Evolutionary conservation across 1,140 invertebrate species (phyloP), one percentile per base, ranked within the genome.

Genomic region (Eulimnadia texana): DNA sequence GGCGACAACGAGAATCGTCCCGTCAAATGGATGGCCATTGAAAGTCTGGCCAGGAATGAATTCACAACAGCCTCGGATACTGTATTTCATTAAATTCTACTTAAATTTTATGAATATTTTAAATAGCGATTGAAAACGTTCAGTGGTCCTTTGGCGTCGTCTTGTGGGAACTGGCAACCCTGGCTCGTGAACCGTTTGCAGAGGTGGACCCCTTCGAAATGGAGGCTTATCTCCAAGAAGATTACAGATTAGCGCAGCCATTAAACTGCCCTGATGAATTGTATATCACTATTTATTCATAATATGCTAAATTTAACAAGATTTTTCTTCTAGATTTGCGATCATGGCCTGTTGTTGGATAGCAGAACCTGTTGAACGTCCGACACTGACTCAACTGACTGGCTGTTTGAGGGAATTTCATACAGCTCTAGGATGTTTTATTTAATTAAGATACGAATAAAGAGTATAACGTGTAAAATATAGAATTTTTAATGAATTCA

Each of bases 1-100:
- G 91, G 90, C 3, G 92, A 96, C 74, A 94, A 93, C 70, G 92
- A 96, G 72, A 94, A 94, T 75, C 79, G 92, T 64, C 93, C 93
- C 1, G 83, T 98, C 62, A 96, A 95, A 73, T 98, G 94, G 94
- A 78, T 97, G 68, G 85, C 92, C 3, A 76, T 93, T 25, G 94
- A 98, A 74, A 84, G 88, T 54, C 75, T 98, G 53, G 76, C 85
- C 16, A 85, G 85, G 65, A 85, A 87, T 66, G 83, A 83, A 68
- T 94, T 91, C 74, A 87, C 85, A 9, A 82, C 85, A 22, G 84
- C 88, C 50, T 86, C 88, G 49, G 93, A 97, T 74, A 87, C 93
- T 74, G 86, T 92, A 76, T 80, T 82, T 74, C 55, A 3, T 16
- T 56, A 29, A n/a, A 53, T 3, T n/a, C 23, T 42, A 25, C 33